A percentile compares a stretch with the other conserved stretches of the same genome.
phyloP scores from a whole-genome alignment of 2,113 vertebrate genomes.

The Chloroceryle aenea region DNA sequence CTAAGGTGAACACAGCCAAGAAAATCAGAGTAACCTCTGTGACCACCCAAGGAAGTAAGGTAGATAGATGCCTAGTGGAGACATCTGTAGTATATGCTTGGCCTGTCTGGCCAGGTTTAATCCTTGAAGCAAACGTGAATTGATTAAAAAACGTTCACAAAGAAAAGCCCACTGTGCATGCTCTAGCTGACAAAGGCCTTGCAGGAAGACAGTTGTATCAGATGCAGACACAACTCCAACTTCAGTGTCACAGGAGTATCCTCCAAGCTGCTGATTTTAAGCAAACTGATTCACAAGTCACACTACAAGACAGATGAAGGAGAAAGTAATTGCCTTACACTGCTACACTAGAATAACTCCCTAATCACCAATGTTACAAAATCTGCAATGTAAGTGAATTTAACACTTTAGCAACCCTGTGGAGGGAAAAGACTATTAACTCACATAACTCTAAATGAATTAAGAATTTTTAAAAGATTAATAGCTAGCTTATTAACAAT shows the following conservation, averaged over 20 bases:
- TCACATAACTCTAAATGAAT: background rate
- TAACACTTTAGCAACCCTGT: accelerated
- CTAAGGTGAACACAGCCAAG: background rate
- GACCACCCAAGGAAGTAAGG: background rate
- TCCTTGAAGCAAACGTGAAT: background rate
- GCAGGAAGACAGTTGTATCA: background rate
- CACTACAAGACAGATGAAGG: background rate
- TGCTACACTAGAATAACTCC: background rate
- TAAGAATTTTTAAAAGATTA: background rate
- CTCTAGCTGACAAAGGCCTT: background rate
- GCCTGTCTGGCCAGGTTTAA: background rate
- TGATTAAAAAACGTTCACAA: background rate
- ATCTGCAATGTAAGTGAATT: background rate
- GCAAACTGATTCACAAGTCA: background rate
- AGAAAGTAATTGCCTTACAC: background rate
- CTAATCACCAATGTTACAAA: background rate
- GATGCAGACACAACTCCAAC: background rate
- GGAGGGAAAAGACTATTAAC: background rate
- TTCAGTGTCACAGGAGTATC: background rate
- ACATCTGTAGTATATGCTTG: background rate
- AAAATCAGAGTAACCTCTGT: background rate
- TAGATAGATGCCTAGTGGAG: background rate
- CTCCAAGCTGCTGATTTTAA: background rate
- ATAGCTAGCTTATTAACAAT: background rate
- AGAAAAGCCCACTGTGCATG: background rate